Evolutionary conservation across 2,113 vertebrate species (phyloP).

Genomic region (Pelmatolapia mariae): DNA sequence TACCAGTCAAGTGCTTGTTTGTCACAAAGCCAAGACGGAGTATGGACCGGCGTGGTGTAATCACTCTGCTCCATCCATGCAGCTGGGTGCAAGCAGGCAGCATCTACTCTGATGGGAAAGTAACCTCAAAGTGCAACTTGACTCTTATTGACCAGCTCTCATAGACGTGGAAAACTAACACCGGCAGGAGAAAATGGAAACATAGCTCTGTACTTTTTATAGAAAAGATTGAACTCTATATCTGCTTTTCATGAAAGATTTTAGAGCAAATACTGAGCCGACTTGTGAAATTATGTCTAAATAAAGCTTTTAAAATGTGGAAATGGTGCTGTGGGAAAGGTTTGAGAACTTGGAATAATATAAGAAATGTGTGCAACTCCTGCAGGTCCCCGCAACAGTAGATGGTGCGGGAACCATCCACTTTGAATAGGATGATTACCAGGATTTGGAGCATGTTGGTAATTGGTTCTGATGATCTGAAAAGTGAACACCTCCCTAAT

Average conservation of each 20-base stretch:
- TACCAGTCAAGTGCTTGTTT: not conserved
- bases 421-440: not conserved
- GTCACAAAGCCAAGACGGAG: not conserved
- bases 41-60: rapidly evolving
- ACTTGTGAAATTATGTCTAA: not conserved
- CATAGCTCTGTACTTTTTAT: not conserved
- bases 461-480: not conserved
- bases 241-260: not conserved
- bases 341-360: not conserved
- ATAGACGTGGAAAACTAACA: not conserved
- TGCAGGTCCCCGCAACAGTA: not conserved
- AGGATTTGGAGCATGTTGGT: not conserved
- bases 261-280: not conserved
- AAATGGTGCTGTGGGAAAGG: not conserved
- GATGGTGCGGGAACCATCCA: not conserved
- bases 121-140: not conserved
- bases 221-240: not conserved
- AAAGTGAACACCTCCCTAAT: not conserved
- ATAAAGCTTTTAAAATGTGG: not conserved
- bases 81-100: not conserved
- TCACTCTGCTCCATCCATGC: not conserved
- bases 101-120: not conserved
- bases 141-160: not conserved
- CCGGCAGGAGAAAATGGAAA: not conserved
- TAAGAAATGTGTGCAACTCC: not conserved